phyloP scores from a whole-genome alignment of 2,113 vertebrate genomes.

The Sitta europaea region DNA sequence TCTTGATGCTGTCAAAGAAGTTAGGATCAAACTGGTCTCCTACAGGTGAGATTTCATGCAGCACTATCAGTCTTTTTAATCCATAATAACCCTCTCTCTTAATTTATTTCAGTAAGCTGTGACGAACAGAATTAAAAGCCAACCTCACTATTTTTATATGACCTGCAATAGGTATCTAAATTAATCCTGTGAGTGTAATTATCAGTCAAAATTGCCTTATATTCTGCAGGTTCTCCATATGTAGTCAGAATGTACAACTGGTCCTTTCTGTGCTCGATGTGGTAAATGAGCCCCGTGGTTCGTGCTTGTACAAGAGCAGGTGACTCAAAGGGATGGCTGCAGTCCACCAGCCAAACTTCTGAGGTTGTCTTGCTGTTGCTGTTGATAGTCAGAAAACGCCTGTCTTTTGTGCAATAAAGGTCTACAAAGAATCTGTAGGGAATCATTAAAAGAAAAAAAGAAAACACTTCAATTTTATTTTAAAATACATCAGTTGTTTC shows the following conservation, averaged over 20 bases:
- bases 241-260: conserved; percentile 87
- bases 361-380: conserved; percentile 90
- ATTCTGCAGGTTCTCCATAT: conserved; percentile 83
- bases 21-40: background rate
- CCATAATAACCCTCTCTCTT: background rate
- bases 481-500: background rate
- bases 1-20: background rate
- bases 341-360: conserved; percentile 86
- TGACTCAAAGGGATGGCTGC: conserved; percentile 62
- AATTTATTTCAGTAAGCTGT: background rate
- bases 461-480: background rate
- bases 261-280: conserved; percentile 83
- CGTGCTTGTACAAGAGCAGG: conserved; percentile 84
- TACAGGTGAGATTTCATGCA: background rate
- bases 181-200: background rate
- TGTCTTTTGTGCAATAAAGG: conserved; percentile 84
- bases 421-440: conserved; percentile 87
- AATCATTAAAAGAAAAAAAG: background rate
- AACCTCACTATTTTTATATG: background rate
- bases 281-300: conserved; percentile 82
- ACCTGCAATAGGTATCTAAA: background rate
- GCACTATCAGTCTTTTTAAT: background rate
- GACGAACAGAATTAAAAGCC: background rate
- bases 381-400: conserved; percentile 85
- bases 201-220: conserved; percentile 72